Evolutionary conservation across 2,113 vertebrate genomes (phyloP).

Genomic region (Limnothrissa miodon): DNA sequence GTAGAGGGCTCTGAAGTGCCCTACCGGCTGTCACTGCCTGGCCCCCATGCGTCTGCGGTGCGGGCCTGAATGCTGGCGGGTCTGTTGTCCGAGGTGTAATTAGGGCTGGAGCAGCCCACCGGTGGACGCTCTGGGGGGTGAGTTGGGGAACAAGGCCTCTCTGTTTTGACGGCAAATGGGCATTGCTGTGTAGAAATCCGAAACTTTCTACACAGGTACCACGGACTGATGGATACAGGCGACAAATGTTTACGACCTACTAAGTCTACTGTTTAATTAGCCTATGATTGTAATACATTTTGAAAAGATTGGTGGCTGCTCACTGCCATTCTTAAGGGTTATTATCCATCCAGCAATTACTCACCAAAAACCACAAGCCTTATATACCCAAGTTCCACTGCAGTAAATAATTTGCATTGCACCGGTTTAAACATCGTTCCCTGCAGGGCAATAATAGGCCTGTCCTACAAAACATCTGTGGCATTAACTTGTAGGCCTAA

Average conservation of each 20-base stretch:
- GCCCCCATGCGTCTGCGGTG: conserved; percentile 40
- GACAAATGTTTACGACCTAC: not conserved
- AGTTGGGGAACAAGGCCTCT: conserved; percentile 50
- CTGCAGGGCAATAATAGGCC: not conserved
- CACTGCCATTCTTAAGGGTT: not conserved
- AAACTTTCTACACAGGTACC: conserved; percentile 35
- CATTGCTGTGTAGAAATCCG: conserved; percentile 46
- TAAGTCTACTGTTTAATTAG: not conserved
- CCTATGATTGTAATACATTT: not conserved
- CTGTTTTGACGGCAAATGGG: conserved; percentile 41
- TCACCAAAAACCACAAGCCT: too few species aligned
- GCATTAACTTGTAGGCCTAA: too few species aligned
- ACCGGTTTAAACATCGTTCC: not conserved
- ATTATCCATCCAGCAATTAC: too few species aligned
- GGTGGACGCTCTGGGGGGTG: conserved; percentile 33
- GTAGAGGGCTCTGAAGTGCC: conserved; percentile 22
- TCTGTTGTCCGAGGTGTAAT: conserved; percentile 52
- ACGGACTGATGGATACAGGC: not conserved
- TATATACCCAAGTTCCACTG: not conserved
- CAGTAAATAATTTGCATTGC: not conserved
- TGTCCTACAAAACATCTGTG: not conserved
- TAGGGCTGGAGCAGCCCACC: conserved; percentile 38
- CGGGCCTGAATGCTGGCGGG: conserved; percentile 38
- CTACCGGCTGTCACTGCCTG: conserved; percentile 22
- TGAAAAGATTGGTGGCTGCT: not conserved